A percentile compares a stretch with the other conserved stretches of the same genome.
Evolutionary conservation across 2,888 invertebrate species (phyloP).

Genomic region (Nemotelus pantherinus): DNA sequence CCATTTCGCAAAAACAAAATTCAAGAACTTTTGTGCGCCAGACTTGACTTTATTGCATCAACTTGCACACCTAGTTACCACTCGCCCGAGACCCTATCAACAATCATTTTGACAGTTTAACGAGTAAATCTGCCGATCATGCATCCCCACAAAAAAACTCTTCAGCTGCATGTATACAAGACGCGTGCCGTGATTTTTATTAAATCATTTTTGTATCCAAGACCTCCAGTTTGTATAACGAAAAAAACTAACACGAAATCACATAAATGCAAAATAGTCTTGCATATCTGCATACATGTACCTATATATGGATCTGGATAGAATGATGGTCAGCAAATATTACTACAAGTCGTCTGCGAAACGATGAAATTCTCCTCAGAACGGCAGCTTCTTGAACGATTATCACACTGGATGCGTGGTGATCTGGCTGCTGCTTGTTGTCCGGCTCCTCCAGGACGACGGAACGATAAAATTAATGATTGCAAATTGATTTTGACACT

Average conservation of each 20-base stretch:
- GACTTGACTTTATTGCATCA: too few relatives aligned
- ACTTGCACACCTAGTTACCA: too few relatives aligned
- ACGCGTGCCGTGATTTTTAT: constrained; percentile 48
- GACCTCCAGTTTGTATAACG: neutral
- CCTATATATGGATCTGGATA: neutral
- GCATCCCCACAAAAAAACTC: constrained; percentile 16
- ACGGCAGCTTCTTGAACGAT: constrained; percentile 11
- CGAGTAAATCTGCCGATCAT: constrained; percentile 31
- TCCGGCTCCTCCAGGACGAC: neutral
- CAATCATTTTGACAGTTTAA: constrained; percentile 45
- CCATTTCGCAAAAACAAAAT: too few relatives aligned
- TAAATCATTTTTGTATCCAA: constrained; percentile 34
- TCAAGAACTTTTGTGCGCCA: too few relatives aligned
- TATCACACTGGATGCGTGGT: neutral
- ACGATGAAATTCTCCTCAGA: neutral
- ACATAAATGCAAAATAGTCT: too few relatives aligned
- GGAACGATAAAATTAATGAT: constrained; percentile 49
- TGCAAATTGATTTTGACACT: constrained; percentile 51
- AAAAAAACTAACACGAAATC: too few relatives aligned
- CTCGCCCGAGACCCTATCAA: neutral
- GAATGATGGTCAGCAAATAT: constrained; percentile 10
- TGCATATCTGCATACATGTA: too few relatives aligned
- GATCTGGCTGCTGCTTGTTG: too few relatives aligned
- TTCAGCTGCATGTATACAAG: neutral
- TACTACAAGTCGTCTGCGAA: neutral